Evolutionary conservation across 2,888 invertebrate genomes (phyloP).

Genomic region (Acanthoscelides obtectus): DNA sequence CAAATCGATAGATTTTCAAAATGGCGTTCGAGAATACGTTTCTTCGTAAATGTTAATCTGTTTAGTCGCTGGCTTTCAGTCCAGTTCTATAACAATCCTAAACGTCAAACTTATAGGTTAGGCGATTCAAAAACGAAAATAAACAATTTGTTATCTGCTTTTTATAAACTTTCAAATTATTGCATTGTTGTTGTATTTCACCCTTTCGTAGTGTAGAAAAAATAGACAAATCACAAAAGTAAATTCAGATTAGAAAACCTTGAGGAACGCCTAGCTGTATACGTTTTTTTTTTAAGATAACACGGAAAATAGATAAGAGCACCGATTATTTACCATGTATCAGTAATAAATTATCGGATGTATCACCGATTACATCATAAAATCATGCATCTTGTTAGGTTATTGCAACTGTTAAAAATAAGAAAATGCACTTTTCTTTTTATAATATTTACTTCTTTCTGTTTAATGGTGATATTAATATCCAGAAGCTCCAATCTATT

Average conservation of each 20-base stretch:
- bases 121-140: not conserved
- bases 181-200: not conserved
- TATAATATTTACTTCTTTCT: not conserved
- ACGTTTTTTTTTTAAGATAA: not conserved
- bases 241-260: no score
- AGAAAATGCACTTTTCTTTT: not conserved
- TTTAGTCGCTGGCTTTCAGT: no score
- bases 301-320: not conserved
- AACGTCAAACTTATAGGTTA: not conserved
- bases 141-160: not conserved
- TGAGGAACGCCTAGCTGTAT: no score
- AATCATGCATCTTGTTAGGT: not conserved
- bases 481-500: slow-evolving; percentile 11
- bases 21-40: no score
- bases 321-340: not conserved
- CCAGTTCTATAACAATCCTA: not conserved
- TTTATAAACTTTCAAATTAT: not conserved
- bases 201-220: not conserved
- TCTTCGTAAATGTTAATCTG: no score
- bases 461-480: slow-evolving; percentile 12
- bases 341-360: not conserved
- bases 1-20: no score
- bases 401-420: not conserved
- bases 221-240: not conserved
- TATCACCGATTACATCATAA: not conserved